Evolutionary conservation across 23 tunicate species (phyloP).

Genomic region (Pegea sp.): DNA sequence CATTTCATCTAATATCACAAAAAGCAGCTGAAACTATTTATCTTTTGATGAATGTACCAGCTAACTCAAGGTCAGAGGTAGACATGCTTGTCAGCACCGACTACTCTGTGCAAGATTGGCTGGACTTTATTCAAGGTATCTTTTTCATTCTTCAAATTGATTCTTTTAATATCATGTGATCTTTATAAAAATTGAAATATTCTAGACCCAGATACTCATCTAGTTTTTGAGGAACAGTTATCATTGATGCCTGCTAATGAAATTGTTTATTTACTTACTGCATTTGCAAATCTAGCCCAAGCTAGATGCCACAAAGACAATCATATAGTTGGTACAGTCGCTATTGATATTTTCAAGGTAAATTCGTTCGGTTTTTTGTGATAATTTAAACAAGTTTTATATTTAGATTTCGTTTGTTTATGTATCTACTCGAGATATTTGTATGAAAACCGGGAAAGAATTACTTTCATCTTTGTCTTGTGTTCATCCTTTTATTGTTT

Average conservation of each 20-base stretch:
- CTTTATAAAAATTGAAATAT: too few relatives aligned
- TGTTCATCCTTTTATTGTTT: slow-evolving; percentile 39
- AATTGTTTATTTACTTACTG: slow-evolving; percentile 68
- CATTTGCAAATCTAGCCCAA: slow-evolving; percentile 76
- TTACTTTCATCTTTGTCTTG: slow-evolving; percentile 30
- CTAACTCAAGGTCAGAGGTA: slow-evolving; percentile 60
- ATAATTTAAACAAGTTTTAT: slow-evolving; percentile 1
- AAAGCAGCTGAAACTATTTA: slow-evolving; percentile 64
- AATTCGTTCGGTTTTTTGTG: not conserved
- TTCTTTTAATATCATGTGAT: too few relatives aligned
- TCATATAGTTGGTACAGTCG: slow-evolving; percentile 53
- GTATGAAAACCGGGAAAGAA: slow-evolving; percentile 85
- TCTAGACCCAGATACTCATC: slow-evolving; percentile 78
- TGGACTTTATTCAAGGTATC: slow-evolving; percentile 69
- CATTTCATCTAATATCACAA: slow-evolving; percentile 39
- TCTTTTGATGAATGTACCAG: slow-evolving; percentile 84
- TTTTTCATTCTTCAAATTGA: too few relatives aligned
- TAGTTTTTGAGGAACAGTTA: slow-evolving; percentile 77
- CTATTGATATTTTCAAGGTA: slow-evolving; percentile 66
- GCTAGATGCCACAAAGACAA: slow-evolving; percentile 39
- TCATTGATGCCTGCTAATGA: slow-evolving; percentile 85
- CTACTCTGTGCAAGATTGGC: slow-evolving; percentile 62
- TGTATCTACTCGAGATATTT: slow-evolving; percentile 60
- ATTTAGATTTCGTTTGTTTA: slow-evolving; percentile 52
- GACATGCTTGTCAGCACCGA: slow-evolving; percentile 39